phyloP scores from a whole-genome alignment of 2,113 vertebrate species.

The Apodemus speciosus region DNA sequence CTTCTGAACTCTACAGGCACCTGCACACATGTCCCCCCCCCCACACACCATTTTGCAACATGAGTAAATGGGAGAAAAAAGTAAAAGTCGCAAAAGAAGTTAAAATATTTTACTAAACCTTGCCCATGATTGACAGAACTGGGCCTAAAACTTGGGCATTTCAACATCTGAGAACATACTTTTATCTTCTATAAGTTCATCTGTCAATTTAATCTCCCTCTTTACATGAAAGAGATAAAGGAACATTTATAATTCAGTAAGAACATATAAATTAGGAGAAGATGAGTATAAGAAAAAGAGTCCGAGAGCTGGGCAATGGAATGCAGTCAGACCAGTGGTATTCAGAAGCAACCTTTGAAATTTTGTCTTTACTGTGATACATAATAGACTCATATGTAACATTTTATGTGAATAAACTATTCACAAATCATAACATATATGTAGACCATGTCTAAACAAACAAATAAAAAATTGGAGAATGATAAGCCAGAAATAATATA shows the following conservation, averaged over 20 bases:
- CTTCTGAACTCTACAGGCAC: background rate
- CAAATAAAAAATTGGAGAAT: slow-evolving; percentile 6
- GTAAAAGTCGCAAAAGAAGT: too few species aligned
- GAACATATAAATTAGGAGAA: too few species aligned
- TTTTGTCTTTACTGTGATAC: background rate
- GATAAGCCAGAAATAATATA: slow-evolving; percentile 34
- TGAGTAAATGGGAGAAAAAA: background rate
- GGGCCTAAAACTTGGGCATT: background rate
- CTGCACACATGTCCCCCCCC: background rate
- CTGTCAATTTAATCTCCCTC: background rate
- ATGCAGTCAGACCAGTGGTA: background rate
- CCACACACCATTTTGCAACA: background rate
- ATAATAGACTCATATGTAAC: slow-evolving; percentile 10
- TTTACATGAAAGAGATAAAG: slow-evolving; percentile 7
- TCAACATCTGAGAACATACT: background rate
- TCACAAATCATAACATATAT: background rate
- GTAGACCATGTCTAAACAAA: background rate
- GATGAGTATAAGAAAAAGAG: too few species aligned
- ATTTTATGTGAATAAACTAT: background rate
- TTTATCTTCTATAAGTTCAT: background rate
- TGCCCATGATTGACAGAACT: background rate
- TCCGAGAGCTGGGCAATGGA: background rate
- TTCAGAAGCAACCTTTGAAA: background rate
- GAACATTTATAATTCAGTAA: too few species aligned
- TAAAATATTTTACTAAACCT: background rate